Evolutionary conservation across 2,888 invertebrate genomes (phyloP), one percentile per base, ranked within the genome.

Genomic region (Sinotaia quadrata): DNA sequence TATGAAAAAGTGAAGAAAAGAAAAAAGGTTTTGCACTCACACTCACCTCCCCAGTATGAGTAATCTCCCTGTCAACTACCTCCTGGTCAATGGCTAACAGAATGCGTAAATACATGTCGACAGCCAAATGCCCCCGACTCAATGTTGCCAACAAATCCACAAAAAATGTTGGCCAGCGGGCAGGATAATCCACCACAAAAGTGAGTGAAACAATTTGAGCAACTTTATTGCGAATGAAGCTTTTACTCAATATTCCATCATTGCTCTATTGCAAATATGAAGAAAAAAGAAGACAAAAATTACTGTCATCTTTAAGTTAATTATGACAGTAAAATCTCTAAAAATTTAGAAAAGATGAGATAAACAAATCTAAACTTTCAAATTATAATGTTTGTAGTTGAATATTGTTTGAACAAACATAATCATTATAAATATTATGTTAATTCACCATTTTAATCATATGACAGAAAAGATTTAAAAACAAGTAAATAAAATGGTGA

Each of bases 191-290:
- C 31, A 84, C 84, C 8, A 91, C 85, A 82, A 91, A 91, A 0
- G 90, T 89, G 49, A 91, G 83, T 2, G 90, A 88, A 72, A 90
- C 87, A 18, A 91, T 82, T 82, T 91, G 91, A 15, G 91, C 90
- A 49, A 89, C 87, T 83, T 91, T 91, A 82, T 91, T 91, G 47
- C 87, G 84, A 21, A 91, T 81, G 79, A 89, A 90, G 27, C 82
- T 81, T 72, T 88, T 87, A 71, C 89, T 87, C 59, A 75, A 72
- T 12, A 68, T 72, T 15, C 63, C 69, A 24, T 67, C 70, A 62
- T 72, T 69, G 51, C 82, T 74, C 82, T 85, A 78, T 36, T 58
- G 67, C 18, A 44, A 15, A 44, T 44, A n/a, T n/a, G n/a, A n/a
- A n/a, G n/a, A n/a, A n/a, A n/a, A n/a, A 8, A 5, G 2, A 36